These are phyloP conservation scores for Alauda arvensis DNA, from an alignment of 2,797 vertebrate genomes.

Conservation along the genomic window DNA sequence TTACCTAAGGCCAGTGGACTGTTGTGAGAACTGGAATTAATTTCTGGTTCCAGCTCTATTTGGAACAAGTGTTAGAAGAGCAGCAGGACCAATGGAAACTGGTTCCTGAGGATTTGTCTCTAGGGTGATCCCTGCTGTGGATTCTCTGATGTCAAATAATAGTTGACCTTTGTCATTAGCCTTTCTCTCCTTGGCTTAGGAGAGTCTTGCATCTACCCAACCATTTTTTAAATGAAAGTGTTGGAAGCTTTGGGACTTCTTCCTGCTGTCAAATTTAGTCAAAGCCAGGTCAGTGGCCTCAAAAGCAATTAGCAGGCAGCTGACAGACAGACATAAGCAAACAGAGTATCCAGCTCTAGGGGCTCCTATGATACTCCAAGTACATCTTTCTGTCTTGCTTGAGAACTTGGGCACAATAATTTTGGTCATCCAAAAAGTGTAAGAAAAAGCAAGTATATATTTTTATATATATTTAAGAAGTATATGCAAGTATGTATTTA, in stretches of 20 bases:
- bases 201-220: neutral
- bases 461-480: neutral
- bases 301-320: neutral
- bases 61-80: neutral
- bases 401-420: neutral
- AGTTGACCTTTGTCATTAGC: constrained; percentile 44
- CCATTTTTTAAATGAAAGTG: neutral
- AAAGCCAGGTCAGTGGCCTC: constrained; percentile 7
- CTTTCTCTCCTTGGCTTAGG: neutral
- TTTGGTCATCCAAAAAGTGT: neutral
- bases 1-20: constrained; percentile 1
- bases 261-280: constrained; percentile 16
- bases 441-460: neutral
- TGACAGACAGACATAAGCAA: neutral
- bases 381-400: neutral
- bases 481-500: neutral
- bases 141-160: constrained; percentile 21
- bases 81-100: neutral
- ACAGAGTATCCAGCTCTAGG: neutral
- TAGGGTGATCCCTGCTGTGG: constrained; percentile 7
- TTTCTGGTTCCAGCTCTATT: constrained; percentile 12
- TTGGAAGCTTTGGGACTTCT: constrained; percentile 16
- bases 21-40: constrained; percentile 38
- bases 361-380: neutral
- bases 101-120: constrained; percentile 13